Evolutionary conservation across 1,140 invertebrate species (phyloP).

Genomic region (Bradynema listronoti): DNA sequence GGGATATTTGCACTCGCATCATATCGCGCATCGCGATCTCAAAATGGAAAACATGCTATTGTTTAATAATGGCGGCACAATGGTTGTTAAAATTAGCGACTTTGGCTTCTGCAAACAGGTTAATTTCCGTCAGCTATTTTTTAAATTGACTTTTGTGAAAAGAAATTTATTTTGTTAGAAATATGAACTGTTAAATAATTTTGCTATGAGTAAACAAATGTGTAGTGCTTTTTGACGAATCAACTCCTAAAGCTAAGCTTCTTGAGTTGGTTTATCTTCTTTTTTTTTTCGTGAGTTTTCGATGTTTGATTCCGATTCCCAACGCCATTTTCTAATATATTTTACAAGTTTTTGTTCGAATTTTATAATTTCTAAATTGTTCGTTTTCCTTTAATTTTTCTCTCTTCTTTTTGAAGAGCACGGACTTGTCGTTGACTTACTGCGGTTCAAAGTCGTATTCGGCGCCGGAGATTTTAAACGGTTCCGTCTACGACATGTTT

Average conservation of each 20-base stretch:
- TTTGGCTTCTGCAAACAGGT: conserved; percentile 66
- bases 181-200: too few relatives aligned
- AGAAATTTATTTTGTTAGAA: too few relatives aligned
- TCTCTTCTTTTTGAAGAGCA: conserved; percentile 13
- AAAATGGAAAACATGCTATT: conserved; percentile 69
- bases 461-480: conserved; percentile 66
- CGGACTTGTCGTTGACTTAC: conserved; percentile 41
- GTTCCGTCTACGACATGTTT: conserved; percentile 26
- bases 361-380: conserved; percentile 5
- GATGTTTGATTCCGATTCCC: too few relatives aligned
- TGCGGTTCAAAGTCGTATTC: conserved; percentile 68
- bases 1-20: conserved; percentile 63
- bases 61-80: conserved; percentile 59
- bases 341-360: too few relatives aligned
- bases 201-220: too few relatives aligned
- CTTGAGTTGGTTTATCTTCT: too few relatives aligned
- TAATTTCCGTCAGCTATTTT: neutral
- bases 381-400: too few relatives aligned
- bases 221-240: too few relatives aligned
- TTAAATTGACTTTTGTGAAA: too few relatives aligned
- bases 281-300: too few relatives aligned
- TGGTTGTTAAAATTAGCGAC: conserved; percentile 64
- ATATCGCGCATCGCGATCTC: conserved; percentile 66
- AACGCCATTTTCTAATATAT: neutral
- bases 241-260: too few relatives aligned